Percentiles rank a stretch among this genome's conserved stretches.
These are phyloP conservation scores for Trissolcus basalis DNA, from an alignment of 1,140 invertebrate genomes.

Conservation along the genomic window DNA sequence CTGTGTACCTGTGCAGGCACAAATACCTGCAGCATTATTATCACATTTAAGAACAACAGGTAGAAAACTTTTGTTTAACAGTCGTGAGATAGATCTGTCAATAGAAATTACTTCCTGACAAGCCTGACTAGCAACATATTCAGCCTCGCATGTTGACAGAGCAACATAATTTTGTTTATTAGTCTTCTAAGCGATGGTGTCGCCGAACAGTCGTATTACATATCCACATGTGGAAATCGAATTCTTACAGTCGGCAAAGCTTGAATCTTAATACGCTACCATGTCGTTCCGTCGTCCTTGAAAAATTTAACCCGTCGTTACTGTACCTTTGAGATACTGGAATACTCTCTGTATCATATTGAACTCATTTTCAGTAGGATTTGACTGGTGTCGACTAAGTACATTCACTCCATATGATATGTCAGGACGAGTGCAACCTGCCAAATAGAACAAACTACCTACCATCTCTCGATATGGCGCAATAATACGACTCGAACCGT, in stretches of 20 bases:
- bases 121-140: background rate
- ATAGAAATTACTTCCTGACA: too few relatives aligned
- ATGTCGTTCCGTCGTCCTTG: background rate
- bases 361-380: conserved; percentile 1
- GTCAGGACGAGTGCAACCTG: background rate
- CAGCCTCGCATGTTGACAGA: conserved; percentile 2
- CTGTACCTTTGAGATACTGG: conserved; percentile 1
- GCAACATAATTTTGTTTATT: conserved; percentile 8
- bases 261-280: background rate
- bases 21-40: background rate
- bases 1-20: background rate
- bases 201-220: conserved; percentile 2
- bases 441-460: conserved; percentile 3
- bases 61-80: too few relatives aligned
- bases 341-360: too few relatives aligned
- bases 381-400: conserved; percentile 3
- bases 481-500: too few relatives aligned
- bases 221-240: conserved; percentile 2
- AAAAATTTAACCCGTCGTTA: conserved; percentile 5
- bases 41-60: too few relatives aligned
- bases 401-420: conserved; percentile 7
- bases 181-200: background rate
- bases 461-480: background rate
- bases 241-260: conserved; percentile 5
- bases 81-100: too few relatives aligned